Evolutionary conservation across 1,140 invertebrate species (phyloP).

Genomic region (Drosophila setifemur): DNA sequence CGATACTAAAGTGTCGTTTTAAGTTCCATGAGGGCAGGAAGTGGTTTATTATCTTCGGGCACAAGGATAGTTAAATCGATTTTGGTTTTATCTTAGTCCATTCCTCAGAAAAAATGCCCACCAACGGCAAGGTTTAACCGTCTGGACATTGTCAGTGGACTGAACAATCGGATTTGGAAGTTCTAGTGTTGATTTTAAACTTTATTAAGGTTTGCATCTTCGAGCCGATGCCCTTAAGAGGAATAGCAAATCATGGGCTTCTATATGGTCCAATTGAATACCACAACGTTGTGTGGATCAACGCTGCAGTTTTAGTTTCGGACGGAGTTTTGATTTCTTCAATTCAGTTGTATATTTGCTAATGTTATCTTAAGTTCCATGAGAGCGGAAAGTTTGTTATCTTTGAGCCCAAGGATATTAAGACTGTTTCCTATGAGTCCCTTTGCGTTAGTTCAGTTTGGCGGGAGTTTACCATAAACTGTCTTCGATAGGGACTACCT

Average conservation of each 20-base stretch:
- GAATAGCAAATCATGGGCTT: conserved; percentile 43
- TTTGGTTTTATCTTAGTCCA: conserved; percentile 8
- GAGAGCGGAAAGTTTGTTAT: conserved; percentile 21
- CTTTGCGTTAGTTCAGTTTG: conserved; percentile 24
- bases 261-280: too few relatives aligned
- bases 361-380: conserved; percentile 44
- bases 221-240: conserved; percentile 46
- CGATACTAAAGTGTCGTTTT: neutral
- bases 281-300: conserved; percentile 46
- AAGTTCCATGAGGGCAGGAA: conserved; percentile 34
- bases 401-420: conserved; percentile 48
- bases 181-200: conserved; percentile 58
- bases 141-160: conserved; percentile 18
- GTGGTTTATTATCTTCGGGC: conserved; percentile 10
- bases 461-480: conserved; percentile 23
- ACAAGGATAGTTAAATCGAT: conserved; percentile 27
- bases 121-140: neutral
- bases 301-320: conserved; percentile 58
- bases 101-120: conserved; percentile 9
- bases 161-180: neutral
- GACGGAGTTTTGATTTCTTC: conserved; percentile 10
- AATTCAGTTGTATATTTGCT: neutral
- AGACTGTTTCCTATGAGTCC: conserved; percentile 45
- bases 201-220: conserved; percentile 53
- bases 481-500: conserved; percentile 14